These are phyloP conservation scores for Aphidius gifuensis DNA, from an alignment of 1,140 invertebrate genomes.

Conservation along the genomic window DNA sequence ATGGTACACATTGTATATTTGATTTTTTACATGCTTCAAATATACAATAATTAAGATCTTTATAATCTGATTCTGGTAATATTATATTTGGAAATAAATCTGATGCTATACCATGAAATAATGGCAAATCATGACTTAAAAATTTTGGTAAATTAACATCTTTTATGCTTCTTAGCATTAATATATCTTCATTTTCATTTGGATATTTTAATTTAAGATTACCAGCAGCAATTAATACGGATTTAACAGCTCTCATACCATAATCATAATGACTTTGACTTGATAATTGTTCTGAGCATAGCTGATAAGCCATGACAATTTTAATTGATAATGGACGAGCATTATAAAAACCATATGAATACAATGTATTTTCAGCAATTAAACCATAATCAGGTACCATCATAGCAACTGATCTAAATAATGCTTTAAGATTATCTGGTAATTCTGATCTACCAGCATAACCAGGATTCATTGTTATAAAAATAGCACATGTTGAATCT, in stretches of 20 bases:
- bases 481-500: constrained; percentile 89
- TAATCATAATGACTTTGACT: constrained; percentile 97
- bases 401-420: constrained; percentile 96
- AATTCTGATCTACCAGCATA: constrained; percentile 89
- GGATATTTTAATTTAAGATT: constrained; percentile 88
- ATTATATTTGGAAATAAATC: constrained; percentile 84
- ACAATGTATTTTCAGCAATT: constrained; percentile 91
- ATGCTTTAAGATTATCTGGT: constrained; percentile 91
- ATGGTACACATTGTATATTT: constrained; percentile 80
- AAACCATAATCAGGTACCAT: constrained; percentile 96
- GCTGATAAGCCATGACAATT: constrained; percentile 88
- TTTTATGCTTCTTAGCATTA: constrained; percentile 83
- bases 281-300: constrained; percentile 93
- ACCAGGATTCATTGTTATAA: constrained; percentile 96
- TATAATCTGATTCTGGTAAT: constrained; percentile 71
- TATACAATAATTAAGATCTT: constrained; percentile 56
- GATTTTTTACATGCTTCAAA: constrained; percentile 66
- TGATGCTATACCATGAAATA: constrained; percentile 86
- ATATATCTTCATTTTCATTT: constrained; percentile 76
- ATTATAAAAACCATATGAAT: constrained; percentile 89
- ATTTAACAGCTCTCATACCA: constrained; percentile 86
- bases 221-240: constrained; percentile 84
- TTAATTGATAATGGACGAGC: constrained; percentile 87
- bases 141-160: constrained; percentile 95
- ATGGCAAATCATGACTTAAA: constrained; percentile 78